Base-by-base conservation (phyloP, 2,888 invertebrate species). In the Stenotaenia linearis region DNA sequence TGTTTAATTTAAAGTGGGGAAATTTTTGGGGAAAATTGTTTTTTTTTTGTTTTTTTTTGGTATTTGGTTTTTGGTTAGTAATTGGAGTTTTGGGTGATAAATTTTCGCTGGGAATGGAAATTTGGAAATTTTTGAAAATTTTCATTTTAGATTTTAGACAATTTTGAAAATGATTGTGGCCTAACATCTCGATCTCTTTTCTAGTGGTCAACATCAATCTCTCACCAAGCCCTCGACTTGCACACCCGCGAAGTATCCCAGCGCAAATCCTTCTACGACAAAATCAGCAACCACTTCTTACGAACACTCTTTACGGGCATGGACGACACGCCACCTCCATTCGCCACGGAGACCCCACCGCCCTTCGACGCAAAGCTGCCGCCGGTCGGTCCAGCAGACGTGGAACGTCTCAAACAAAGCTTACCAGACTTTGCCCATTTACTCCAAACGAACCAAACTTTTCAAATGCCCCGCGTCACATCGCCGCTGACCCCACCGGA, bases 251-350 rank as follows among this genome's bases (percentile, higher is more conserved):
- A 98, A 87, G 89, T 94, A 10, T 88, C 89, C 4, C 88, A 92
- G 10, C 89, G 98, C 56, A 91, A 92, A 82, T 91, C 92, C 9
- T 97, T 97, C 85, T 91, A 92, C 83, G 85, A 87, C 0, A 89
- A 91, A 81, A 93, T 95, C 84, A 93, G 94, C 28, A 93, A 93
- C 0, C 98, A 90, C 84, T 90, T 90, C 82, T 88, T 98, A 6
- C 91, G 91, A 82, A 90, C 91, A 12, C 87, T 98, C 61, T 98
- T 98, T 86, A 94, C 95, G 0, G 97, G 97, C 0, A 90, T 98
- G 89, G 92, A 92, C 78, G 97, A 97, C 84, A 87, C 92, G 81
- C 94, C 96, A 0, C 92, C 93, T 1, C 88, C 91, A 0, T 97
- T 93, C 86, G 96, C 94, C 78, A 94, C 93, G 69, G 84, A 86